Evolutionary conservation across 2,797 vertebrate species (phyloP).

Genomic region (Aratinga solstitialis): DNA sequence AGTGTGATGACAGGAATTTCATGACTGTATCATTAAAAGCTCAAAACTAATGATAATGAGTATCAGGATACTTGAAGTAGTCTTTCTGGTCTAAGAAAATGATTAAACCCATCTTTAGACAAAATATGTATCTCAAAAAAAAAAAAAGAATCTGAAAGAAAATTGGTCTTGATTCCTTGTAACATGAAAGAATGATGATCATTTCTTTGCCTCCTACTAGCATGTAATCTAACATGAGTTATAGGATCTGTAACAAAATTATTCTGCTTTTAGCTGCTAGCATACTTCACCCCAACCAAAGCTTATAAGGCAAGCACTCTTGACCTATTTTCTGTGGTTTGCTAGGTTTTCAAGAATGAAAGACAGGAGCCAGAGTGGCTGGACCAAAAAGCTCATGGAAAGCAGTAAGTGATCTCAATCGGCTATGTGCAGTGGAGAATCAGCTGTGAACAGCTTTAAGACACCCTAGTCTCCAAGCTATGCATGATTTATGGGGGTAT

Average conservation of each 20-base stretch:
- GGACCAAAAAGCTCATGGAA: conserved; percentile 17
- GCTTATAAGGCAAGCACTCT: not conserved
- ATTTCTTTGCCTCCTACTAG: not conserved
- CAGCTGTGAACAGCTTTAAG: conserved; percentile 43
- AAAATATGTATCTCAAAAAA: not conserved
- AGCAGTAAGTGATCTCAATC: conserved; percentile 17
- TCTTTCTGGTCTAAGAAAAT: not conserved
- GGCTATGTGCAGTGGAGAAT: not conserved
- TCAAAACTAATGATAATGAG: not conserved
- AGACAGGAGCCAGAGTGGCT: not conserved
- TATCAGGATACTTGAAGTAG: not conserved
- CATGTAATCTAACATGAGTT: not conserved
- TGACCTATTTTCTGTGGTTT: conserved; percentile 31
- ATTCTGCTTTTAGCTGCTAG: conserved; percentile 1
- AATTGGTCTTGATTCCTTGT: conserved; percentile 21
- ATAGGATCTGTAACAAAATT: conserved; percentile 19
- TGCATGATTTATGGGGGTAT: conserved; percentile 66
- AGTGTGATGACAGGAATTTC: not conserved
- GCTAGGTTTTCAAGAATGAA: conserved; percentile 27
- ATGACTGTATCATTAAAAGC: conserved; percentile 1
- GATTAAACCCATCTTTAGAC: conserved; percentile 16
- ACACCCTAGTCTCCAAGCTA: conserved; percentile 30
- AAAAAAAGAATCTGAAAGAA: not conserved
- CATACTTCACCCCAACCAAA: not conserved
- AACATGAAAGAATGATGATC: not conserved